Base-by-base conservation (phyloP, 2,797 vertebrate species). In the Pangasius larnaudii region DNA sequence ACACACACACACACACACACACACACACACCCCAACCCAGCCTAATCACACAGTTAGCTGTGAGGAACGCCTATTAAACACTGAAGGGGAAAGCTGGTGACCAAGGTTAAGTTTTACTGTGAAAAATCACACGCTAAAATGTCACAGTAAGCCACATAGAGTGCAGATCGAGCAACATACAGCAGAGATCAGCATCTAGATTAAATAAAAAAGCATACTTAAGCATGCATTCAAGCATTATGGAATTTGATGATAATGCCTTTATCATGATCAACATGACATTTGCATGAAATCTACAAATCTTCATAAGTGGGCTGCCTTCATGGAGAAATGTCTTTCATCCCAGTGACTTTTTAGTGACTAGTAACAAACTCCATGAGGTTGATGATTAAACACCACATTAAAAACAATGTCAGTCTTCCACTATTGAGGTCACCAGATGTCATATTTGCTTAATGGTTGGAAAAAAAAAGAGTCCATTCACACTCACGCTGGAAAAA, bases 1-100 rank as follows among this genome's bases (percentile, higher is more conserved):
- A 5, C 33, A 39, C 51, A 58, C n/a, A 79, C 42, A 36, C 84
- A 49, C 59, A 13, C 33, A 39, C 51, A 58, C n/a, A 79, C 42
- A 36, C 80, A 59, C 30, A 59, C 11, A 88, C 86, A 86, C 81
- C 61, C 61, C 49, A 75, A 87, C 89, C 72, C 63, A 51, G 85
- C 75, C 72, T 90, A 91, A 91, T 92, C 89, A 89, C 90, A 85
- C 86, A 67, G 79, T 88, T 89, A 88, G 87, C 77, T 90, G 39
- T 79, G 85, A 86, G 85, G 74, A 67, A 88, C 49, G 78, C 51
- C 87, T 86, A 84, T 88, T 87, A 90, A 90, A 86, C 74, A 89
- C 42, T 71, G 85, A 87, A 85, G 71, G 77, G 39, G 78, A 85
- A 89, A 71, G 85, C 56, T 69, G 59, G 85, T 89, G 84, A 86